phyloP scores from a whole-genome alignment of 2,113 vertebrate genomes.

The Amblyornis subalaris region DNA sequence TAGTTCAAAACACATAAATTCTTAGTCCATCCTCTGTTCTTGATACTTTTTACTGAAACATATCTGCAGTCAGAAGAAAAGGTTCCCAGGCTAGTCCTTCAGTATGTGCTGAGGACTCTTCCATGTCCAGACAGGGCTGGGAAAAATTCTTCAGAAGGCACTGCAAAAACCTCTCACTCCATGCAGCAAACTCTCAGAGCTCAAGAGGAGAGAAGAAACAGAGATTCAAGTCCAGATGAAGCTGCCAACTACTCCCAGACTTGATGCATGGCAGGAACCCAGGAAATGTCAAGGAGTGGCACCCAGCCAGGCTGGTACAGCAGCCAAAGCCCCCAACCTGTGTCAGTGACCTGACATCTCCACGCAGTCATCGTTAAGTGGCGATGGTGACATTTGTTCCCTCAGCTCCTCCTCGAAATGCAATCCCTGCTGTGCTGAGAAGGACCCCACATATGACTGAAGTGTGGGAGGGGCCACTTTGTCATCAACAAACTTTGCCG shows the following conservation, averaged over 20 bases:
- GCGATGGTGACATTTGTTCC: neutral
- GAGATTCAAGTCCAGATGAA: neutral
- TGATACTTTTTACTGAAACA: neutral
- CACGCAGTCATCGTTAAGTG: neutral
- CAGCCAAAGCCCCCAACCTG: neutral
- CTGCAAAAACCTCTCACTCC: neutral
- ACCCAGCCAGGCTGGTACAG: neutral
- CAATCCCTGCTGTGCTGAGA: neutral
- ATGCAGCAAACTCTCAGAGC: neutral
- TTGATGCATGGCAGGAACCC: neutral
- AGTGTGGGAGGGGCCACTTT: neutral
- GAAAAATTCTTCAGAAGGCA: neutral
- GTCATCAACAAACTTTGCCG: neutral
- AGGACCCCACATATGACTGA: accelerated
- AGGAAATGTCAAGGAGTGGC: neutral
- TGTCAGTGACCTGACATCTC: neutral
- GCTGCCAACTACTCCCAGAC: neutral
- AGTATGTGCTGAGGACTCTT: neutral
- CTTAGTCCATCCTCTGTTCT: neutral
- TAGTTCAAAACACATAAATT: neutral
- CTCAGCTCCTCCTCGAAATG: neutral
- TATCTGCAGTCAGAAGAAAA: neutral
- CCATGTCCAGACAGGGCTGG: neutral
- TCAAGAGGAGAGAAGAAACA: neutral
- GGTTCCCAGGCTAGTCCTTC: neutral